phyloP scores from a whole-genome alignment of 1,140 invertebrate species.

The Drosophila sproati region DNA sequence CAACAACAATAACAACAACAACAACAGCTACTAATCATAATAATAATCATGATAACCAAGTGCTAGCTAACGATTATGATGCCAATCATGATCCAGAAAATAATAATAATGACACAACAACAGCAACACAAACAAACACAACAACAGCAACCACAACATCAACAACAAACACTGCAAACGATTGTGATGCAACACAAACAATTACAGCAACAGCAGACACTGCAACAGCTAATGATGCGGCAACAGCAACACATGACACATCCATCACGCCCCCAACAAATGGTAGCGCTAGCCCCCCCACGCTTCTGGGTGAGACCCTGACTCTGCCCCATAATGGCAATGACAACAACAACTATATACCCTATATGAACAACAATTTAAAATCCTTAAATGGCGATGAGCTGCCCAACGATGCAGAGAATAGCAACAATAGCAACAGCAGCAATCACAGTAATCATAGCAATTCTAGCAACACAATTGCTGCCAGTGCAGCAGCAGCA shows the following conservation, averaged over 20 bases:
- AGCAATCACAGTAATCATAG: constrained; percentile 13
- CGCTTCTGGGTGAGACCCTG: constrained; percentile 24
- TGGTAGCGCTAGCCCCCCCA: constrained; percentile 41
- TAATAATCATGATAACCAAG: constrained; percentile 41
- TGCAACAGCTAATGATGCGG: constrained; percentile 40
- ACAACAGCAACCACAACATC: constrained; percentile 34
- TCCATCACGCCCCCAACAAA: constrained; percentile 48
- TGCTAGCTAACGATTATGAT: constrained; percentile 40
- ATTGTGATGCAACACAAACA: constrained; percentile 80
- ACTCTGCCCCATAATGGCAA: constrained; percentile 58
- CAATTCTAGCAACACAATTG: constrained; percentile 16
- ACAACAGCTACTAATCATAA: constrained; percentile 47
- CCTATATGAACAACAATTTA: constrained; percentile 75
- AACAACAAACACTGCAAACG: constrained; percentile 57
- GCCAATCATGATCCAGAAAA: constrained; percentile 39
- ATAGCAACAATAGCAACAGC: constrained; percentile 28
- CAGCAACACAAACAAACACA: constrained; percentile 62
- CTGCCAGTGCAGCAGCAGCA: constrained; percentile 24
- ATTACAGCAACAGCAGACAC: constrained; percentile 49
- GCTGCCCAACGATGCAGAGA: constrained; percentile 31
- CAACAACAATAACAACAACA: constrained; percentile 47
- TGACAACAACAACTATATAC: constrained; percentile 73
- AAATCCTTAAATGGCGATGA: constrained; percentile 45
- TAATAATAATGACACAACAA: constrained; percentile 32
- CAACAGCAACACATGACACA: constrained; percentile 31